Percentiles rank a stretch among this genome's conserved stretches.
Conservation (phyloP, 2,888 invertebrate genomes). For the Nezara viridula region DNA sequence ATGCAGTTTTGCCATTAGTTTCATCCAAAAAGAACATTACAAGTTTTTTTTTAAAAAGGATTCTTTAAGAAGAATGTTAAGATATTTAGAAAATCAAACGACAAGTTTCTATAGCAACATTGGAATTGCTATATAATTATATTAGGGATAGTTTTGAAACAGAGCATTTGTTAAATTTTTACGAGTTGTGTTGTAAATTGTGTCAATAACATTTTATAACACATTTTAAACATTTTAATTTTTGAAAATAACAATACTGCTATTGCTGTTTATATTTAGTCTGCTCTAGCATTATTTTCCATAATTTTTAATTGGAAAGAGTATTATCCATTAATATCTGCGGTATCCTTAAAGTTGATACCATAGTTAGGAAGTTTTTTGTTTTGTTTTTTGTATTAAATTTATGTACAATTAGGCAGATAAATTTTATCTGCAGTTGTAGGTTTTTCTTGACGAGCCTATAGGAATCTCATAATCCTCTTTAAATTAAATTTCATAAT, state of each 20-base stretch:
- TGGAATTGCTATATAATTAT: constrained; percentile 29
- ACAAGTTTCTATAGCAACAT: constrained; percentile 40
- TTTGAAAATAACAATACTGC: constrained; percentile 4
- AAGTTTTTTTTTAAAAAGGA: constrained; percentile 1
- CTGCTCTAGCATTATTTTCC: constrained; percentile 13
- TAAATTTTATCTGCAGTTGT: neutral
- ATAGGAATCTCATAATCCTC: constrained; percentile 7
- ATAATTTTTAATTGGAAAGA: neutral
- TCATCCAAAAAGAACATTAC: constrained; percentile 20
- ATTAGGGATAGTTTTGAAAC: constrained; percentile 18
- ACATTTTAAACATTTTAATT: constrained; percentile 49
- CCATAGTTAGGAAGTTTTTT: neutral
- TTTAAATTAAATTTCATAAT: neutral
- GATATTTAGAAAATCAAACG: constrained; percentile 27
- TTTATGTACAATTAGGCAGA: neutral
- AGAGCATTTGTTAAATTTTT: constrained; percentile 8
- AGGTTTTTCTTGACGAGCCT: neutral
- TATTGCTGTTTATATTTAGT: constrained; percentile 20
- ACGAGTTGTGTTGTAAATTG: constrained; percentile 10
- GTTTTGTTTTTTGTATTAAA: constrained; percentile 21
- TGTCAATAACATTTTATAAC: neutral
- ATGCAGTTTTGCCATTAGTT: constrained; percentile 46
- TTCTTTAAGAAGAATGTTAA: constrained; percentile 11
- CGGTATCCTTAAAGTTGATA: neutral
- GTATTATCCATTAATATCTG: neutral